Percentiles rank a stretch among this genome's conserved stretches.
Evolutionary conservation across 2,888 invertebrate species (phyloP).

Genomic region (Lucinisca nassula): DNA sequence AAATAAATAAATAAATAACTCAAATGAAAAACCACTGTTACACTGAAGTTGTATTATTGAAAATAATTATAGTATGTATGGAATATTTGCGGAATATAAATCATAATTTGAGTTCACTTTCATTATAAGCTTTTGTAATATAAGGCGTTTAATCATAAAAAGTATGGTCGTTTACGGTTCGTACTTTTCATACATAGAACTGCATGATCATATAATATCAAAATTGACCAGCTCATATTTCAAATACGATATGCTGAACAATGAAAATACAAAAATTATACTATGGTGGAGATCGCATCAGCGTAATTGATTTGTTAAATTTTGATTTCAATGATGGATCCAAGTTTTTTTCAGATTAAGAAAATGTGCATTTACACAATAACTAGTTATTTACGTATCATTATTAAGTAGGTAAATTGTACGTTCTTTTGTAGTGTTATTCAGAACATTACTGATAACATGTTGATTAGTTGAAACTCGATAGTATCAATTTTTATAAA

Average conservation of each 20-base stretch:
- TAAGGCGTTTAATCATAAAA: too few relatives aligned
- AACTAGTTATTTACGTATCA: slow-evolving; percentile 65
- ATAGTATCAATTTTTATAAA: slow-evolving; percentile 54
- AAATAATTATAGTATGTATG: too few relatives aligned
- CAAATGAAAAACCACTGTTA: too few relatives aligned
- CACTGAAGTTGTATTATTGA: too few relatives aligned
- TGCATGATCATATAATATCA: too few relatives aligned
- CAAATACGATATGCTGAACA: background rate
- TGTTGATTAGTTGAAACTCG: slow-evolving; percentile 59
- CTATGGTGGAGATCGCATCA: background rate
- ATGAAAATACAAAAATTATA: background rate
- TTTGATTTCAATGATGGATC: background rate
- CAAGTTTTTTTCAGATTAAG: background rate
- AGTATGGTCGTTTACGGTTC: too few relatives aligned
- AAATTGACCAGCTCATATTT: too few relatives aligned
- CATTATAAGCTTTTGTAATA: too few relatives aligned
- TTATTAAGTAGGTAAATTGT: slow-evolving; percentile 70
- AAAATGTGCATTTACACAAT: slow-evolving; percentile 7
- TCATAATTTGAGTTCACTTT: too few relatives aligned
- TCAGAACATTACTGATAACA: slow-evolving; percentile 48
- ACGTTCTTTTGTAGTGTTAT: slow-evolving; percentile 54
- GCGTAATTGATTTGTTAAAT: background rate
- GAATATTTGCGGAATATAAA: too few relatives aligned
- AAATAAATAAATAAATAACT: too few relatives aligned
- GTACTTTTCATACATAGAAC: too few relatives aligned